Conservation (phyloP, 1,140 invertebrate genomes). For the Trissolcus basalis region DNA sequence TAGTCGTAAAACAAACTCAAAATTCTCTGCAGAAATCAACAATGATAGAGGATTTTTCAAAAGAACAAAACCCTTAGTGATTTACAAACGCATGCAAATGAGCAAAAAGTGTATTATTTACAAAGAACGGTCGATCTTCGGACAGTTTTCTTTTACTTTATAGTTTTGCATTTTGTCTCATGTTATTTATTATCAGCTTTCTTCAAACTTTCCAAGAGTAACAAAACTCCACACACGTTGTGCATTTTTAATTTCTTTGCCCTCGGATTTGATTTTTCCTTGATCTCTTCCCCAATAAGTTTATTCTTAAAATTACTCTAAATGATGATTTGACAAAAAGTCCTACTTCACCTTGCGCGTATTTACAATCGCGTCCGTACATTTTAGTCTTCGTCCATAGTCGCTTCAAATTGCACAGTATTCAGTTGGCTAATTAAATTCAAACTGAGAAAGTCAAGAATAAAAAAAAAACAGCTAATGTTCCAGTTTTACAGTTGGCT, state of each 20-base stretch:
- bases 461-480: conserved; percentile 5
- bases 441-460: background rate
- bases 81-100: conserved; percentile 11
- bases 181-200: too few species aligned
- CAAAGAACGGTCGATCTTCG: conserved; percentile 29
- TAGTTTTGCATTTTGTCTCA: background rate
- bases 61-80: background rate
- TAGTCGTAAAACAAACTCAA: too few species aligned
- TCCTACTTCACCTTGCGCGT: conserved; percentile 31
- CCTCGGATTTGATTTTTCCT: conserved; percentile 15
- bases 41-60: background rate
- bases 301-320: conserved; percentile 35
- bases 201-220: conserved; percentile 12
- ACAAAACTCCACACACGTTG: conserved; percentile 15
- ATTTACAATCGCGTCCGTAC: conserved; percentile 37
- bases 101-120: conserved; percentile 25
- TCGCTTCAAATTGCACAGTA: conserved; percentile 23
- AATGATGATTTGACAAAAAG: conserved; percentile 23
- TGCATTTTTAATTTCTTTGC: conserved; percentile 2
- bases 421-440: too few species aligned
- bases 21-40: too few species aligned
- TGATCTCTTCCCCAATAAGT: background rate
- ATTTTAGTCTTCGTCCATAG: background rate
- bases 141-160: conserved; percentile 22
- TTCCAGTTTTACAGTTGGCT: too few species aligned